These are phyloP conservation scores for Nomada fabriciana DNA, from an alignment of 2,888 invertebrate species.

Conservation along the genomic window DNA sequence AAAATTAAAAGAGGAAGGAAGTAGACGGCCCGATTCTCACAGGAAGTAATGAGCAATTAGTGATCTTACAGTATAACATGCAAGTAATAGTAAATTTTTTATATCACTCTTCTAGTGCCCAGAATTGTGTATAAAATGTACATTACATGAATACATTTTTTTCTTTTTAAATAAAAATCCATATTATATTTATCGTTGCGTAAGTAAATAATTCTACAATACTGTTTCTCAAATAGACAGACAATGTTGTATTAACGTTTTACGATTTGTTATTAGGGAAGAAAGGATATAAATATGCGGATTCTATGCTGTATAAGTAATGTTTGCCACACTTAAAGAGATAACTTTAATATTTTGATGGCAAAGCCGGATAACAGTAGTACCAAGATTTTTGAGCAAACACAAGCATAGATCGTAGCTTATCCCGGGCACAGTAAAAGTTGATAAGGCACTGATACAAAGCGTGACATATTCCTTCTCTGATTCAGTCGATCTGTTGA, in stretches of 20 bases:
- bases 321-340: conserved; percentile 41
- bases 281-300: not conserved
- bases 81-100: not conserved
- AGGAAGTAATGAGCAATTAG: conserved; percentile 36
- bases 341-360: conserved; percentile 50
- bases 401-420: conserved; percentile 49
- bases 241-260: not conserved
- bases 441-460: conserved; percentile 73
- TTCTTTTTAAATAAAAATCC: conserved; percentile 20
- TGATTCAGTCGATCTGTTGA: conserved; percentile 71
- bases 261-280: not conserved
- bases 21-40: conserved; percentile 36
- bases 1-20: conserved; percentile 46
- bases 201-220: not conserved
- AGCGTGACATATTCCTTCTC: conserved; percentile 55
- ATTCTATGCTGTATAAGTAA: not conserved
- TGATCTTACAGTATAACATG: not conserved
- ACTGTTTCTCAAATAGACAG: no score
- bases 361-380: conserved; percentile 21
- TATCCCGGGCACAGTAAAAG: conserved; percentile 54
- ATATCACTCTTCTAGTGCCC: conserved; percentile 1
- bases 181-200: not conserved
- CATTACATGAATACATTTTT: conserved; percentile 33
- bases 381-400: conserved; percentile 46
- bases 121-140: conserved; percentile 33